Base-by-base conservation (phyloP, 2,113 vertebrate genomes). In the Sorex araneus region DNA sequence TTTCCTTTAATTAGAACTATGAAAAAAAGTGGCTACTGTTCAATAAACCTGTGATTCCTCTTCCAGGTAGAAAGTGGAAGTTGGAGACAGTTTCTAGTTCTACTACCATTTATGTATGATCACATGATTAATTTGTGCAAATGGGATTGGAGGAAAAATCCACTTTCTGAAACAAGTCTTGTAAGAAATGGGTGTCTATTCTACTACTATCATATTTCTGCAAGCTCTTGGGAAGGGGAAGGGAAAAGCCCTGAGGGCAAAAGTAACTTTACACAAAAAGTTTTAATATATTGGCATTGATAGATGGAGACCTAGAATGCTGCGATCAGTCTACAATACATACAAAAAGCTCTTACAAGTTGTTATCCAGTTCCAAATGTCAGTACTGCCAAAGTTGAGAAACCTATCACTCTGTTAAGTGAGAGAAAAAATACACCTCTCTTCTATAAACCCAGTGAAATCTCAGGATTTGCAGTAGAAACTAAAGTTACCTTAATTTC, bases 161-260 rank as follows among this genome's bases (percentile, higher is more conserved):
- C 40, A 71, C 40, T 90, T 40, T 27, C 7, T 16, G 4, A 80
- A 92, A 50, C 16, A 34, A 86, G 32, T 6, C 8, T 83, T 79
- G 32, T 88, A 36, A 87, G 82, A 95, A 69, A 71, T 57, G 28
- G 3, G 0, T 36, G 64, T 80, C n/a, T 9, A 8, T 89, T 87
- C 27, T 60, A 54, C 50, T 54, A 54, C 13, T 54, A 54, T 54
- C 54, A 54, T 54, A 54, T 54, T 19, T 54, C 13, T 54, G 18
- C 15, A 54, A 54, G 54, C 18, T 54, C 18, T 54, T 54, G 4
- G 54, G 18, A 19, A 54, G 54, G 18, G 18, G 13, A 10, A 19
- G 54, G 54, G 15, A 54, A 54, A 18, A 54, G 2, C 50, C 50
- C 11, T 54, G 16, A 54, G 50, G 16, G 12, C 11, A 54, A 54